phyloP scores from a whole-genome alignment of 2,797 vertebrate genomes.

The Harpagifer antarcticus region DNA sequence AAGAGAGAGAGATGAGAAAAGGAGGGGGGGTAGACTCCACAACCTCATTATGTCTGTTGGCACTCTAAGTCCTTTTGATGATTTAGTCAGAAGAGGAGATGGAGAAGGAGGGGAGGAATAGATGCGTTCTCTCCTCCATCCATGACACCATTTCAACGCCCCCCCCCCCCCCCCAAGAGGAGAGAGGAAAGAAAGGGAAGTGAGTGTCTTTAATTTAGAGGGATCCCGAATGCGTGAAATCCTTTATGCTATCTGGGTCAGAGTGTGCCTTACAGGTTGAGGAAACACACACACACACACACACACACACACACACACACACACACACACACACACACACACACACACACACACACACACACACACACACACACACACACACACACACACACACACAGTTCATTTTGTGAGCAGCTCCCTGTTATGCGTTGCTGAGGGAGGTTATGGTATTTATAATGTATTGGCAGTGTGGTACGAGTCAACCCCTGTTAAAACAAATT shows the following conservation, averaged over 20 bases:
- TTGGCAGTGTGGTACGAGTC: background rate
- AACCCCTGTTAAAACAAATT: too few species aligned
- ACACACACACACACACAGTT: conserved; percentile 28
- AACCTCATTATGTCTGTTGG: conserved; percentile 85
- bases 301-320: too few species aligned
- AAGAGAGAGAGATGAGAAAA: conserved; percentile 43
- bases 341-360: conserved; percentile 27
- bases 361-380: conserved; percentile 24
- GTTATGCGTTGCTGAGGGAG: background rate
- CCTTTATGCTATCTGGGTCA: conserved; percentile 85
- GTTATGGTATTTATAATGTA: conserved; percentile 7
- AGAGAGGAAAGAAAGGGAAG: conserved; percentile 65
- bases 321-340: conserved; percentile 29
- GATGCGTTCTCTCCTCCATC: conserved; percentile 69
- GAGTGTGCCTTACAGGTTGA: conserved; percentile 78
- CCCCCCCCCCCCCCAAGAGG: conserved; percentile 60
- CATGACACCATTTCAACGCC: conserved; percentile 75
- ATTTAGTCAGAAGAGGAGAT: conserved; percentile 79
- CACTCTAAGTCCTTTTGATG: conserved; percentile 86
- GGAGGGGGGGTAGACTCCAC: conserved; percentile 64
- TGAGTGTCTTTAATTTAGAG: conserved; percentile 77
- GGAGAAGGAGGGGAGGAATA: conserved; percentile 57
- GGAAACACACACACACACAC: conserved; percentile 34
- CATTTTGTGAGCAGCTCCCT: conserved; percentile 19
- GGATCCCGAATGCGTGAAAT: conserved; percentile 80